Evolutionary conservation across 2,797 vertebrate genomes (phyloP), one percentile per base, ranked within the genome.

Genomic region (Cyclopterus lumpus): DNA sequence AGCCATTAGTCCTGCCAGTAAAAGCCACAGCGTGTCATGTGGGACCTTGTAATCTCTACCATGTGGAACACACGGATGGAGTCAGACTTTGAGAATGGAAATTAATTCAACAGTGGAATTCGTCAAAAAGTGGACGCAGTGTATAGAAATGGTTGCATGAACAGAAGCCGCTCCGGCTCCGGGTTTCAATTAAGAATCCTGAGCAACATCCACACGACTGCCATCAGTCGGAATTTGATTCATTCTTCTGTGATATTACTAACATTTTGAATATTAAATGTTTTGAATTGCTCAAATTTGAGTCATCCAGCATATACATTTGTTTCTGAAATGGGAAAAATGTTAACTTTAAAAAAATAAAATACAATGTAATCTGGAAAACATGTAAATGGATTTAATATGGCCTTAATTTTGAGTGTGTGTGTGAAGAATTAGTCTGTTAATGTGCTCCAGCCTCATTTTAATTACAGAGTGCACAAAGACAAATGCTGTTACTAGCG

Each of bases 381-480:
- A 28, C 15, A 15, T 54, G 14, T 54, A 16, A 28, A 54, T 3
- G 0, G 24, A 16, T 54, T 26, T 3, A 7, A 28, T 51, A 22
- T 5, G 48, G 48, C n/a, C 22, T 9, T 51, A 24, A 10, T 5
- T 7, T 11, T 6, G 24, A 24, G n/a, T 14, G 22, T 28, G 34
- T 65, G 30, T 71, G 60, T 36, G 66, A 24, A 15, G 6, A 28
- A 67, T 24, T 44, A 57, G 67, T 48, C 67, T 1, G 6, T 66
- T 72, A 26, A 65, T 68, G 69, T 53, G 55, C 64, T 67, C 15
- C 73, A 71, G 71, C 26, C 67, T 81, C 28, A 53, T 77, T 82
- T 84, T 3, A 54, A 54, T 24, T 15, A 53, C 70, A 15, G 55
- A 71, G 53, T 22, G 28, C 71, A 72, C 40, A 44, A 20, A 73